Base-by-base conservation (phyloP, 1,140 invertebrate species). In the Triops longicaudatus region DNA sequence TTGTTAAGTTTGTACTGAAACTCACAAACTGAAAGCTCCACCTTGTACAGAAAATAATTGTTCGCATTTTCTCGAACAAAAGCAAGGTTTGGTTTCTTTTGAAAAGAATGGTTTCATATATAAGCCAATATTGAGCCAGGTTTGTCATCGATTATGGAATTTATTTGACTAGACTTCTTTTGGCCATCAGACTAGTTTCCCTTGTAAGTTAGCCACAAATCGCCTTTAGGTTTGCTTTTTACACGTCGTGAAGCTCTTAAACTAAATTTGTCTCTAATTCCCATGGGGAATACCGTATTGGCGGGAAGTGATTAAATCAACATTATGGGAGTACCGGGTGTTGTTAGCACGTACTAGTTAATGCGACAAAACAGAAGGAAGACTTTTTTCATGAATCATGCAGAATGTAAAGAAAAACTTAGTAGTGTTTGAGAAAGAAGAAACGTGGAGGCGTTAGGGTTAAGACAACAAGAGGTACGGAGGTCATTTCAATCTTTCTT, bases 361-460 rank as follows among this genome's bases (percentile, higher is more conserved):
- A 10, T 9, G 22, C 17, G 50, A n/a, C 5, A 63, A 63, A 63
- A 63, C 50, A 63, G 50, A 63, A 63, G n/a, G 50, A 63, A 63
- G 50, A 63, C 50, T 63, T 63, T 63, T 63, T 63, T 63, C 50
- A 22, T 63, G 50, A 63, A 63, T 63, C 50, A 63, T 63, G 50
- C 50, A 63, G 50, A 63, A 63, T 63, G 50, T 6, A 63, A 22
- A 63, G 17, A 22, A 22, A 22, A 63, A 63, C 50, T 63, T 14
- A 22, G 22, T 63, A 12, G 50, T 63, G 50, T 63, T 63, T 63
- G 0, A 22, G 22, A 63, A 63, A 63, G 50, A 22, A 63, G 50
- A 22, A 22, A 22, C 17, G 50, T 22, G 50, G 7, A 22, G 50
- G 50, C 0, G 22, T n/a, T 17, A 63, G 50, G 50, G 50, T n/a